phyloP scores from a whole-genome alignment of 2,888 invertebrate species.

The Cosmia pyralina region DNA sequence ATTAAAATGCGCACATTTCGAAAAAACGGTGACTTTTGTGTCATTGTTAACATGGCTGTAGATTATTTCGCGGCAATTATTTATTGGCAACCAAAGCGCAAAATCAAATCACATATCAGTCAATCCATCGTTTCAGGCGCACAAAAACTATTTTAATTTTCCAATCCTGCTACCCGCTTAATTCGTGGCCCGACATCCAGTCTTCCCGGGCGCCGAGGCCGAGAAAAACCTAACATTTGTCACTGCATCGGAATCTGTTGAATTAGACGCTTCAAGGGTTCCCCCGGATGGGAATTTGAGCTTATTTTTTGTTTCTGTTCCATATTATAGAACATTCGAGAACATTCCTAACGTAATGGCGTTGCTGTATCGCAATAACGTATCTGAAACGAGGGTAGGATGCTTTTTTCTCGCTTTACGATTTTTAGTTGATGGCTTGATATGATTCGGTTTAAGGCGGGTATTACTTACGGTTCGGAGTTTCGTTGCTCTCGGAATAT shows the following conservation, averaged over 20 bases:
- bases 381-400: slow-evolving; percentile 62
- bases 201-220: slow-evolving; percentile 71
- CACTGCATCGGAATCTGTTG: slow-evolving; percentile 89
- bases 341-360: slow-evolving; percentile 69
- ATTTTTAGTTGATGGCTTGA: slow-evolving; percentile 61
- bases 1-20: no score
- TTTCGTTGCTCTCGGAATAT: slow-evolving; percentile 44
- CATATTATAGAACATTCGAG: slow-evolving; percentile 73
- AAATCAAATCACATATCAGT: slow-evolving; percentile 7
- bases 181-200: slow-evolving; percentile 64
- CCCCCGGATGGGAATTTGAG: slow-evolving; percentile 76
- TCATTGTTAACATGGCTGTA: not conserved
- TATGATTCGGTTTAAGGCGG: slow-evolving; percentile 54
- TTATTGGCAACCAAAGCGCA: not conserved
- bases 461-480: slow-evolving; percentile 52
- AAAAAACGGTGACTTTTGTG: no score
- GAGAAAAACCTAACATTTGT: slow-evolving; percentile 88
- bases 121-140: not conserved
- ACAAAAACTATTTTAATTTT: slow-evolving; percentile 12
- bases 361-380: slow-evolving; percentile 66
- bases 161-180: slow-evolving; percentile 18
- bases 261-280: slow-evolving; percentile 84
- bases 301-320: slow-evolving; percentile 81
- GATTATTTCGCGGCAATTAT: no score
- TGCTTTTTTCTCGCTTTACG: slow-evolving; percentile 61